Conservation (phyloP, 1,140 invertebrate species). For the Argopecten irradians region DNA sequence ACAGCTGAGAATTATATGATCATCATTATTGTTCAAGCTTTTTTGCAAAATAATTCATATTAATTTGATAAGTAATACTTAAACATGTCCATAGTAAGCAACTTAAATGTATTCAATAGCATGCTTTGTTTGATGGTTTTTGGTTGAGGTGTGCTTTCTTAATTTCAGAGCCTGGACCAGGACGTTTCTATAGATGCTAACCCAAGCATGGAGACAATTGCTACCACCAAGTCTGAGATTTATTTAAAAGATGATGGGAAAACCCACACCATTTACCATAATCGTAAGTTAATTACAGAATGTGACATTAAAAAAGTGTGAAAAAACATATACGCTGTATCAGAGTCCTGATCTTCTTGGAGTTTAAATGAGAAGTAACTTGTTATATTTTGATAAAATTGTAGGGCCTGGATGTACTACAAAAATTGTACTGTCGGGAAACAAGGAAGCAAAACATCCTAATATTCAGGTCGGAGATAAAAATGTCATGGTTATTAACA, state of each 20-base stretch:
- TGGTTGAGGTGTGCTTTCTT: no score
- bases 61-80: no score
- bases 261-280: neutral
- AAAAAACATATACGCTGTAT: no score
- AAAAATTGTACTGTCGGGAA: neutral
- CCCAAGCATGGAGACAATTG: neutral
- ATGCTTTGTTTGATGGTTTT: no score
- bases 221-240: neutral
- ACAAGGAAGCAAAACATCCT: neutral
- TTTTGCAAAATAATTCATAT: no score
- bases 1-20: no score
- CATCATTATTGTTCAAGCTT: no score
- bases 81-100: no score
- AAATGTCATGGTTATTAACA: neutral
- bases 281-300: neutral
- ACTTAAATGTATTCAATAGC: no score
- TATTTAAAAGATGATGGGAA: neutral
- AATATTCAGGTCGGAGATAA: neutral
- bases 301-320: no score
- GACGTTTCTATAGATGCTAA: neutral
- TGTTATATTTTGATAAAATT: neutral
- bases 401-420: neutral
- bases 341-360: no score
- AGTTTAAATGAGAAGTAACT: no score
- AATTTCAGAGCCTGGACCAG: neutral